Evolutionary conservation across 2,113 vertebrate genomes (phyloP), one percentile per base, ranked within the genome.

Genomic region (Callocephalon fimbriatum): DNA sequence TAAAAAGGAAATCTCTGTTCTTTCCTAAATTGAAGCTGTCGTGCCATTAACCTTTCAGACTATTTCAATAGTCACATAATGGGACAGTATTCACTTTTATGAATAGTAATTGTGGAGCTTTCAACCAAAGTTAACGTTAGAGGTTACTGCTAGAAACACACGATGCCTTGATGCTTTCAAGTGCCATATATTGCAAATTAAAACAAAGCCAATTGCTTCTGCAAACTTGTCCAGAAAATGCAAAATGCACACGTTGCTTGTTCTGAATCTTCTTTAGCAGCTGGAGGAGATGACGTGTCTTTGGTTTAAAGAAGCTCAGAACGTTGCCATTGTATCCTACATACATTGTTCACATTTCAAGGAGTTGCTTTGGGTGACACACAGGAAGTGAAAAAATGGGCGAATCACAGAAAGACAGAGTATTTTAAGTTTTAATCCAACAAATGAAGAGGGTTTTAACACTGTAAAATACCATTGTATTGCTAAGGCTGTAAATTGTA

Each of bases 351-450:
- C 47, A 23, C 9, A 8, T 27, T n/a, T 72, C 71, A 35, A 51
- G 47, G 50, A 53, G n/a, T 8, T 42, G 58, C 56, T 70, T 4
- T 4, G 35, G n/a, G 35, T 54, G 35, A 70, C 58, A 56, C 88
- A 58, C 62, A 31, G 13, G 20, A 45, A 88, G 29, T 51, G n/a
- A 93, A 88, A 51, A 88, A 50, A 58, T 32, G 27, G 77, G 92
- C 53, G 82, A 90, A 67, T 73, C 90, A 83, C 95, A 97, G 62
- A 90, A 94, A 96, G 63, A 87, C 51, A 94, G 75, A 93, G 62
- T 54, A 91, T 92, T 94, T 91, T 77, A 35, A 58, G 54, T 94
- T 98, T 98, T 98, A 98, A 97, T 98, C 83, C 90, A 84, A 96
- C 92, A 96, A 96, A 95, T 70, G 38, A 93, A 95, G 77, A 96